Percentiles rank a stretch among this genome's conserved stretches.
These are phyloP conservation scores for Drosophila kanapiae DNA, from an alignment of 1,140 invertebrate species.

Conservation along the genomic window DNA sequence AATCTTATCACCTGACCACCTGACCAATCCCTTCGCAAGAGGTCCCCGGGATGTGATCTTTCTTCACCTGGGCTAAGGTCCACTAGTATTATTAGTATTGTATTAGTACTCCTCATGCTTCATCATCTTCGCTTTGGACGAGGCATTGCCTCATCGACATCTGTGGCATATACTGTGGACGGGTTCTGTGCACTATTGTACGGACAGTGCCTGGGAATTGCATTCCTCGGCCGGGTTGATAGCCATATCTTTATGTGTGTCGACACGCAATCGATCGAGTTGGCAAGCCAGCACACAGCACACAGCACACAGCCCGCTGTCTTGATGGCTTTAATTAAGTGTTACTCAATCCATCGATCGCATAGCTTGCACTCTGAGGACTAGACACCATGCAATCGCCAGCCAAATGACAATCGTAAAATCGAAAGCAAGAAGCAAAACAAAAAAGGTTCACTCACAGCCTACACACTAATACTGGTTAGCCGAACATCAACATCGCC, in stretches of 20 bases:
- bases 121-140: not conserved
- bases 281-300: not conserved
- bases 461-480: constrained; percentile 18
- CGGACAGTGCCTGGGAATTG: constrained; percentile 5
- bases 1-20: not conserved
- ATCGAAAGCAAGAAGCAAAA: constrained; percentile 51
- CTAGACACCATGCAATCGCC: constrained; percentile 36
- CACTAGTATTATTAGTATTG: not conserved
- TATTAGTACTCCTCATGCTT: not conserved
- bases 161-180: not conserved
- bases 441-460: constrained; percentile 49
- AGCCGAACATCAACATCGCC: not conserved
- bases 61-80: not conserved
- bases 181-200: constrained; percentile 5
- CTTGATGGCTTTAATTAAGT: constrained; percentile 62
- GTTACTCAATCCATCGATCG: constrained; percentile 56
- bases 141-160: constrained; percentile 5
- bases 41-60: not conserved
- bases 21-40: constrained; percentile 11
- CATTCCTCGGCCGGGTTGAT: constrained; percentile 20
- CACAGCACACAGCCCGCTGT: constrained; percentile 1
- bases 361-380: constrained; percentile 23
- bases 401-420: constrained; percentile 55
- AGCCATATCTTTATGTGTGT: constrained; percentile 20
- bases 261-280: constrained; percentile 34